Conservation (phyloP, 2,888 invertebrate genomes). For the Pammene fasciana region DNA sequence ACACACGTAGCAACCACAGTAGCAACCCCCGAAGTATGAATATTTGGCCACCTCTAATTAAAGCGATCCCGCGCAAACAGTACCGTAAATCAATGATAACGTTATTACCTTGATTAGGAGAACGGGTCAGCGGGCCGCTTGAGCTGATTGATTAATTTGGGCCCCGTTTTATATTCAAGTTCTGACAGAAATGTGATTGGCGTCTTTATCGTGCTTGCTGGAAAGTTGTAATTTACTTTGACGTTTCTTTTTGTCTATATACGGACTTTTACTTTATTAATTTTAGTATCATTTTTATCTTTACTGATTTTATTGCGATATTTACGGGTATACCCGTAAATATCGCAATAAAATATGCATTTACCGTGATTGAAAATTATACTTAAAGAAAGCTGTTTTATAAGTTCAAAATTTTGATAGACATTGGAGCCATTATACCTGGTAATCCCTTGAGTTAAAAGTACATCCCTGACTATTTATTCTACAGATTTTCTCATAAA, state of each 20-base stretch:
- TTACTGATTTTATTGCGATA: too few relatives aligned
- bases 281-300: not conserved
- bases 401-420: too few relatives aligned
- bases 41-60: constrained; percentile 6
- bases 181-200: not conserved
- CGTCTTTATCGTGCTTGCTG: constrained; percentile 1
- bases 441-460: too few relatives aligned
- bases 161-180: constrained; percentile 13
- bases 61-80: constrained; percentile 16
- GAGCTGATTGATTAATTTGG: constrained; percentile 22
- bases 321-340: too few relatives aligned
- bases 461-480: too few relatives aligned
- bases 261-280: not conserved
- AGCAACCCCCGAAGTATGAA: not conserved
- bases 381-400: too few relatives aligned
- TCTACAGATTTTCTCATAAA: too few relatives aligned
- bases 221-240: not conserved
- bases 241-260: too few relatives aligned
- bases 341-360: too few relatives aligned
- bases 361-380: too few relatives aligned
- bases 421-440: too few relatives aligned
- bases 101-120: constrained; percentile 25
- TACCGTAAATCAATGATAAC: constrained; percentile 27
- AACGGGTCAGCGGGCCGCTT: constrained; percentile 13
- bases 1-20: not conserved